Evolutionary conservation across 2,888 invertebrate genomes (phyloP).

Genomic region (Meiosimyza decipiens): DNA sequence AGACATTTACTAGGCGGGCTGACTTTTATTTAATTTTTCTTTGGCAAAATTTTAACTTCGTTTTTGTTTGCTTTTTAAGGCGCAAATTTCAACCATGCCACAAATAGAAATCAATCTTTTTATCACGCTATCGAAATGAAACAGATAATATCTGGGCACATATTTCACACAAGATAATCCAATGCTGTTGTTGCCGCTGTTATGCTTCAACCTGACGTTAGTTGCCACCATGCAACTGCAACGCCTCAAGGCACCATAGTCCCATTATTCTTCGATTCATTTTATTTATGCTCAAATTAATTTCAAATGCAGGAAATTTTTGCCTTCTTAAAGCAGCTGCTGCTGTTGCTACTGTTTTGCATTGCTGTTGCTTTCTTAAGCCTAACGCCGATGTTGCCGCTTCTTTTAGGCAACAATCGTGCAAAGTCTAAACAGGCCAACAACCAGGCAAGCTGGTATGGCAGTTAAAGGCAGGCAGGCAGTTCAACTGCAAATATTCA

Average conservation of each 20-base stretch:
- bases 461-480: background rate
- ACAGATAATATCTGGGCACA: constrained; percentile 12
- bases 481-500: constrained; percentile 11
- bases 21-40: no score
- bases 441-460: background rate
- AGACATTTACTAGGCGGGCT: no score
- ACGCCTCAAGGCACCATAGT: constrained; percentile 2
- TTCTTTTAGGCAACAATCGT: constrained; percentile 14
- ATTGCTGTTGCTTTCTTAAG: constrained; percentile 4
- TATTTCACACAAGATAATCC: constrained; percentile 21
- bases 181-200: constrained; percentile 16
- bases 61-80: no score
- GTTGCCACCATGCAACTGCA: background rate
- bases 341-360: constrained; percentile 46
- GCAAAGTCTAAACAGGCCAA: background rate
- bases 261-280: constrained; percentile 26
- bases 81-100: no score
- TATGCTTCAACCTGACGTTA: background rate
- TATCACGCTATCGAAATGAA: no score
- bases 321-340: constrained; percentile 39
- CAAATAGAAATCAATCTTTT: no score
- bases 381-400: background rate
- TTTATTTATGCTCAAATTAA: constrained; percentile 44
- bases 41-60: no score
- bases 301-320: constrained; percentile 54